Base-by-base conservation (phyloP, 2,113 vertebrate species). In the Pao palembangensis region DNA sequence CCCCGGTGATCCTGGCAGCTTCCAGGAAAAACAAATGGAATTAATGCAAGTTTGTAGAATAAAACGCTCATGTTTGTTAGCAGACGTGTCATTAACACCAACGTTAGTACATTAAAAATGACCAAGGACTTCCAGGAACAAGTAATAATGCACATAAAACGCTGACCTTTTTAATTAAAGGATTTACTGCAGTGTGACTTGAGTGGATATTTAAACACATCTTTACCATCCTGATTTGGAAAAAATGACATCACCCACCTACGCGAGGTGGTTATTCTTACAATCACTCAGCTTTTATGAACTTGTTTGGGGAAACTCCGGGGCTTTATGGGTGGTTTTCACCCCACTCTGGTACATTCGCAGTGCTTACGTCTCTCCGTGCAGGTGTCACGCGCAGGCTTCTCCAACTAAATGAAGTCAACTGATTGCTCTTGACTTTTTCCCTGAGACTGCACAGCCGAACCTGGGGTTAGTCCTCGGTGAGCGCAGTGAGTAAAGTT, bases 341-440 rank as follows among this genome's bases (percentile, higher is more conserved):
- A 48, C 58, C 4, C 51, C n/a, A 55, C 64, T 63, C 41, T 69
- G 21, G 67, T 79, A 28, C 70, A 75, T 76, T 73, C 63, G 64
- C 60, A 68, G 63, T 73, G 75, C 79, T 83, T 81, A 82, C 63
- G 70, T 86, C 76, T 80, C 64, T 51, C 0, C 50, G 65, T 7
- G 54, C 83, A 82, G 80, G 81, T 89, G 83, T 86, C 86, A 85
- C 76, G 73, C 69, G 82, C 58, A 72, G 48, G 25, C 66, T 75
- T 73, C 82, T 84, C 87, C 78, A 83, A 83, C 64, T 79, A 64
- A 69, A 75, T 84, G 70, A 81, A 84, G 79, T 82, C 75, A 69
- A 63, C 69, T 77, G 76, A 82, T 79, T 79, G 79, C 84, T 85
- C 75, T 81, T 81, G 83, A 85, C 78, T 80, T 73, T 79, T 71